These are phyloP conservation scores for Falcaria lacertinaria DNA, from an alignment of 2,888 invertebrate species.

Conservation along the genomic window DNA sequence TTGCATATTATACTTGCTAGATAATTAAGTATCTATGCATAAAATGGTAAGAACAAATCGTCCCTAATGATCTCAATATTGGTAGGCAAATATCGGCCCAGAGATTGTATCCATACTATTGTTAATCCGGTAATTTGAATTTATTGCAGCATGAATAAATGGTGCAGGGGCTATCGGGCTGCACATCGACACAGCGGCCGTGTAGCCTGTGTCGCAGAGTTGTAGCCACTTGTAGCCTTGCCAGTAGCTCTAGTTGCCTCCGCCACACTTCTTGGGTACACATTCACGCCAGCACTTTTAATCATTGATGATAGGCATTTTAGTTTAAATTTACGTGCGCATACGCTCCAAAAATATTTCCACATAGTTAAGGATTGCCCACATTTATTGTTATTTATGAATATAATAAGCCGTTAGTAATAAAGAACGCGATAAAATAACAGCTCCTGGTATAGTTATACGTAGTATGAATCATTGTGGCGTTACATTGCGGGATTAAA, in stretches of 20 bases:
- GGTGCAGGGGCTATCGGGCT: conserved; percentile 64
- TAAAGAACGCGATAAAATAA: too few relatives aligned
- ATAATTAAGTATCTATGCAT: conserved; percentile 22
- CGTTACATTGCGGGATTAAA: conserved; percentile 13
- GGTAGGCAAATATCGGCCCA: conserved; percentile 47
- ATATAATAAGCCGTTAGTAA: too few relatives aligned
- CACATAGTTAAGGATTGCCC: too few relatives aligned
- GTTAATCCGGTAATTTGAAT: conserved; percentile 80
- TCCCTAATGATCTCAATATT: conserved; percentile 45
- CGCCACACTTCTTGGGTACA: too few relatives aligned
- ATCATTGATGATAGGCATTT: too few relatives aligned
- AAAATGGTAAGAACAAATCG: conserved; percentile 23
- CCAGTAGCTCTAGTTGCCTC: conserved; percentile 15
- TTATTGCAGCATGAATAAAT: conserved; percentile 78
- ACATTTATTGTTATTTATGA: too few relatives aligned
- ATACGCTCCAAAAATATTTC: too few relatives aligned
- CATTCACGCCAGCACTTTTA: too few relatives aligned
- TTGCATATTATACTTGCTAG: conserved; percentile 31
- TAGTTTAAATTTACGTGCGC: too few relatives aligned
- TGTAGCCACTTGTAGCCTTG: conserved; percentile 2
- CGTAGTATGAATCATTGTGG: conserved; percentile 17
- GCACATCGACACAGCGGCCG: conserved; percentile 61
- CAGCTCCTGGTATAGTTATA: conserved; percentile 6
- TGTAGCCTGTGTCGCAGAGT: conserved; percentile 30
- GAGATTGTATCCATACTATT: conserved; percentile 75